phyloP scores from a whole-genome alignment of 1,140 invertebrate genomes.

The Drosophila obscura region DNA sequence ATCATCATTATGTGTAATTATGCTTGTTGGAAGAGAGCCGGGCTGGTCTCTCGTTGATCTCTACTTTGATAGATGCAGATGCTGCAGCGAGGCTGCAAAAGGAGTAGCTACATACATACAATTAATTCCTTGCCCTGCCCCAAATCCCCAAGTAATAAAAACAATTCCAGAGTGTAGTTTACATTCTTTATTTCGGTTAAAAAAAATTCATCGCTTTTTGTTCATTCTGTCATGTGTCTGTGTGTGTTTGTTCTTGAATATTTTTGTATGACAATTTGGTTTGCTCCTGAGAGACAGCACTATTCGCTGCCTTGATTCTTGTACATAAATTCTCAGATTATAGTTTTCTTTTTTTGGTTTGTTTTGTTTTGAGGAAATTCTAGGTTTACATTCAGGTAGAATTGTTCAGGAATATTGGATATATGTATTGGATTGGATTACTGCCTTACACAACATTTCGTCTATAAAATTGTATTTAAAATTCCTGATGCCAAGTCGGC shows the following conservation, averaged over 20 bases:
- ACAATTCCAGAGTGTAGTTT: constrained; percentile 52
- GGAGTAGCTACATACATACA: not conserved
- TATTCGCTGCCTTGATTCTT: no score
- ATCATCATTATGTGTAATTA: constrained; percentile 47
- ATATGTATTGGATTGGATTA: not conserved
- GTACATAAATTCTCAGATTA: no score
- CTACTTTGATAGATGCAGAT: no score
- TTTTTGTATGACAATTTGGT: constrained; percentile 34
- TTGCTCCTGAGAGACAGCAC: not conserved
- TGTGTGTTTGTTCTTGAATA: constrained; percentile 14
- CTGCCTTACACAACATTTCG: constrained; percentile 9
- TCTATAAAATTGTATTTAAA: constrained; percentile 39
- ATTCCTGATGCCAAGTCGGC: constrained; percentile 17
- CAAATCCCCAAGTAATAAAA: not conserved
- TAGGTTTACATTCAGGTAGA: not conserved
- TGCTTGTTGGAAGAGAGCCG: no score
- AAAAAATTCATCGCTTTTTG: constrained; percentile 58
- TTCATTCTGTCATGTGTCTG: constrained; percentile 40
- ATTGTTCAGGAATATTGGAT: not conserved
- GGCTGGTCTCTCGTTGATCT: no score
- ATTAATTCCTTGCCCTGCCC: not conserved
- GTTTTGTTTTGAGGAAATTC: not conserved
- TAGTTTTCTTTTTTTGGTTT: not conserved
- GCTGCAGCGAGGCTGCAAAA: no score
- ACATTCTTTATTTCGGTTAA: constrained; percentile 80